These are phyloP conservation scores for Oxygymnocypris stewartii DNA, from an alignment of 2,113 vertebrate species.

Conservation along the genomic window DNA sequence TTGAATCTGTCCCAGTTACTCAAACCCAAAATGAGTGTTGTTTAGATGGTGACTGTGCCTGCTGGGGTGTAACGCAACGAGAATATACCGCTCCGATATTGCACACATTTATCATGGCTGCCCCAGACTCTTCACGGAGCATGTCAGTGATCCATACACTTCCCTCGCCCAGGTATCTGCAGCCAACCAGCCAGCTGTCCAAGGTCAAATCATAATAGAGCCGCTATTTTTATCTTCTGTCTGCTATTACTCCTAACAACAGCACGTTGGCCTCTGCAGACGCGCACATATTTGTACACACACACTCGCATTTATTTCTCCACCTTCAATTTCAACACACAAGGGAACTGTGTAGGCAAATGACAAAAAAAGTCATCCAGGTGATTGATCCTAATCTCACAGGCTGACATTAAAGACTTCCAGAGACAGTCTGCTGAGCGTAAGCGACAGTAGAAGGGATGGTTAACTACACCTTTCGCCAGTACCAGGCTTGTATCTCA, in stretches of 20 bases:
- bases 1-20: slow-evolving; percentile 17
- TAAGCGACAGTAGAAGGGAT: slow-evolving; percentile 49
- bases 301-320: neutral
- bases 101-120: slow-evolving; percentile 48
- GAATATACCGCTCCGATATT: slow-evolving; percentile 24
- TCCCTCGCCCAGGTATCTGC: slow-evolving; percentile 40
- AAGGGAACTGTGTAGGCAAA: neutral
- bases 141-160: slow-evolving; percentile 43
- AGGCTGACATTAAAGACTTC: slow-evolving; percentile 43
- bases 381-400: slow-evolving; percentile 35
- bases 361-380: neutral
- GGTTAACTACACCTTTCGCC: slow-evolving; percentile 43
- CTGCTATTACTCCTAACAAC: slow-evolving; percentile 50
- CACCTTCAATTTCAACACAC: slow-evolving; percentile 7
- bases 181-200: slow-evolving; percentile 48
- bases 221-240: slow-evolving; percentile 56
- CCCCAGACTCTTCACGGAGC: slow-evolving; percentile 16
- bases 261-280: neutral
- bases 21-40: neutral
- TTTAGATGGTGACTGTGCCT: slow-evolving; percentile 2
- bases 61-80: neutral
- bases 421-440: slow-evolving; percentile 42
- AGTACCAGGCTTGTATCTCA: slow-evolving; percentile 38
- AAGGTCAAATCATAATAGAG: slow-evolving; percentile 61
- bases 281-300: slow-evolving; percentile 11